Evolutionary conservation across 2,797 vertebrate genomes (phyloP), one percentile per base, ranked within the genome.

Genomic region (Eospalax fontanierii): DNA sequence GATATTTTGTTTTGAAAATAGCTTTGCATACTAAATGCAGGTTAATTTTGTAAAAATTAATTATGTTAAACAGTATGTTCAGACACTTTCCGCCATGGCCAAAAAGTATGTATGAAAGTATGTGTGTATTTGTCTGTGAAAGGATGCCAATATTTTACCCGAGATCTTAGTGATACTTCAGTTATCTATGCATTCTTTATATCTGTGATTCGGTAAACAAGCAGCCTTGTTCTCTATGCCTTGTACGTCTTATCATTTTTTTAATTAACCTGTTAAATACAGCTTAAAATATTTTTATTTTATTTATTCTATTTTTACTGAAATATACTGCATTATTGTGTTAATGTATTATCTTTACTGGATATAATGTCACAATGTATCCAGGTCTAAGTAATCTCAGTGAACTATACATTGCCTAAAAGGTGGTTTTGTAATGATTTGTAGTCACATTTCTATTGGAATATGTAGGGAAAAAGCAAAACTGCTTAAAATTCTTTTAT

Each of bases 251-350:
- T 97, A 96, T 96, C 97, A 94, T 97, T 96, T 98, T 98, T 98
- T 98, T 98, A 98, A 98, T 98, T 98, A 98, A 98, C 97, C 96
- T 98, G 98, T 98, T 98, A 98, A 98, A 98, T 98, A 98, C 97
- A 97, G 98, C 98, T 98, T 98, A 98, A 99, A 99, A 99, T 99
- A 99, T 99, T 99, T 99, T 99, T 99, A 99, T 99, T 99, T 99
- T 99, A 99, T 99, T 99, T 99, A 99, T 99, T 99, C 98, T 99
- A 99, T 99, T 99, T 99, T 99, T 99, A 99, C 99, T 98, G 98
- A 99, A 99, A 98, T 99, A 98, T 98, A 98, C 98, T 98, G 98
- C 98, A 97, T 99, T 99, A 98, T 99, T 99, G 98, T 98, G 98
- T 99, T 98, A 97, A 98, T 98, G 98, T 98, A 97, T 98, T 98